Conservation (phyloP, 1,140 invertebrate genomes). For the Ceratosolen fusciceps region DNA sequence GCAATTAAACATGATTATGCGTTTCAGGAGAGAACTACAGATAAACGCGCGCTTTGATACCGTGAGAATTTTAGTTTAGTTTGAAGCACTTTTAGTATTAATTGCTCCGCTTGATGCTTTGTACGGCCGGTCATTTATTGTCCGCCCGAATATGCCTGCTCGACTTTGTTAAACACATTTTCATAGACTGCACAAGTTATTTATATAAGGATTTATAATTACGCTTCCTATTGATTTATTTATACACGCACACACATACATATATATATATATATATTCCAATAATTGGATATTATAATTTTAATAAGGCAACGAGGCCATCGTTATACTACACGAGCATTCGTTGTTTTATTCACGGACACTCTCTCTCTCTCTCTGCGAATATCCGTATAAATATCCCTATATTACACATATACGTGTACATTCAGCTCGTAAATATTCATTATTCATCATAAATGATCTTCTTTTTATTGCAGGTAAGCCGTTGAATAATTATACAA, state of each 20-base stretch:
- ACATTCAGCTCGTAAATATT: neutral
- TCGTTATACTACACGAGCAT: too few relatives aligned
- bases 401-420: too few relatives aligned
- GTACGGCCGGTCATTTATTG: neutral
- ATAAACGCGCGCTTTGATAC: neutral
- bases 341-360: too few relatives aligned
- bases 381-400: too few relatives aligned
- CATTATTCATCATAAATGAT: neutral
- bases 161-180: conserved; percentile 17
- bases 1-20: conserved; percentile 27
- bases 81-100: conserved; percentile 16
- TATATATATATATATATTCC: too few relatives aligned
- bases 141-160: neutral
- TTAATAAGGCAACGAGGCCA: too few relatives aligned
- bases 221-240: too few relatives aligned
- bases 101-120: conserved; percentile 15
- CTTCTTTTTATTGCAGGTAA: conserved; percentile 30
- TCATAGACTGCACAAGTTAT: conserved; percentile 1
- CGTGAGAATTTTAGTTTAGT: conserved; percentile 22
- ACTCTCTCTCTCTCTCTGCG: too few relatives aligned
- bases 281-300: too few relatives aligned
- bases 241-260: too few relatives aligned
- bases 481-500: neutral
- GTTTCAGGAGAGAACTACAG: neutral
- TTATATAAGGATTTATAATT: neutral